These are phyloP conservation scores for Gymnoscopelus microlampas DNA, from an alignment of 2,797 vertebrate genomes.

Conservation along the genomic window DNA sequence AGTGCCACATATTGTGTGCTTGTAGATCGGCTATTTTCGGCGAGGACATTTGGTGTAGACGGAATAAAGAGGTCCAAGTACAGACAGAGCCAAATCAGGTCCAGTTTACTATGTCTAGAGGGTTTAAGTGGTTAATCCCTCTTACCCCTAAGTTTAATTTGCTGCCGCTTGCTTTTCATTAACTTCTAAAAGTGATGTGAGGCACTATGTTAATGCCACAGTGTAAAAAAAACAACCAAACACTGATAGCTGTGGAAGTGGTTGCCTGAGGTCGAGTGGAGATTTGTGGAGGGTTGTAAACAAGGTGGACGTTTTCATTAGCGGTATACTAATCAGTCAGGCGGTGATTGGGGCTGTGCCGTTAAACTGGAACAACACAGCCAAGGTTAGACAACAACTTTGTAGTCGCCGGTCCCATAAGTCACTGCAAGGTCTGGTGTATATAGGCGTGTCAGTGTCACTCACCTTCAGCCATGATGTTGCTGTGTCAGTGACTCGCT, in stretches of 20 bases:
- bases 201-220: constrained; percentile 38
- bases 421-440: constrained; percentile 33
- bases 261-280: constrained; percentile 44
- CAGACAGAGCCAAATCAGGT: too few relatives aligned
- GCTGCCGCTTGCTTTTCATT: constrained; percentile 64
- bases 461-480: constrained; percentile 32
- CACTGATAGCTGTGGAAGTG: constrained; percentile 42
- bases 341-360: constrained; percentile 32
- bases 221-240: constrained; percentile 20
- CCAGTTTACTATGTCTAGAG: too few relatives aligned
- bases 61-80: too few relatives aligned
- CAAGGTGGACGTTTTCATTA: constrained; percentile 66
- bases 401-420: constrained; percentile 37
- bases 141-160: constrained; percentile 53
- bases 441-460: constrained; percentile 39
- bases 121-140: constrained; percentile 43
- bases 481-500: constrained; percentile 47
- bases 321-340: constrained; percentile 65
- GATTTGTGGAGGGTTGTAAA: constrained; percentile 69
- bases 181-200: constrained; percentile 55
- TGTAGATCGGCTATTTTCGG: too few relatives aligned
- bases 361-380: constrained; percentile 24
- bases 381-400: constrained; percentile 58
- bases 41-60: too few relatives aligned
- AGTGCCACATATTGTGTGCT: too few relatives aligned